Evolutionary conservation across 2,113 vertebrate genomes (phyloP), one percentile per base, ranked within the genome.

Genomic region (Chaenogobius annularis): DNA sequence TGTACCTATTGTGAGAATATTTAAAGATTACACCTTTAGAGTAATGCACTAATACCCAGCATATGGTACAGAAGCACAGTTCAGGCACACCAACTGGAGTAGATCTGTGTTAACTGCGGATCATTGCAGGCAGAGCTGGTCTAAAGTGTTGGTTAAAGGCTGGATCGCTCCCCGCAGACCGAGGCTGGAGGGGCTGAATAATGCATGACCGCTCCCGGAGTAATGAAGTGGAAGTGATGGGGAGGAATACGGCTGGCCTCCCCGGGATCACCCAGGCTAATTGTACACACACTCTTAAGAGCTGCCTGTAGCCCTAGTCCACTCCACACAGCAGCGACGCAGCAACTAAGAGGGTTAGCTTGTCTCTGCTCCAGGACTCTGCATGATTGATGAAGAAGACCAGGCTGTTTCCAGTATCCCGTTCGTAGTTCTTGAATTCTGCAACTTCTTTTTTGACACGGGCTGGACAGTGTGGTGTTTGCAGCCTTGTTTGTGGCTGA

Each of bases 211-310:
- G 89, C 87, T 91, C 81, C 78, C 47, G 73, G 83, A 85, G 91
- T 93, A 93, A 93, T 93, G 91, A 93, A 92, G 89, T 90, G 84
- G 92, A 92, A 94, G 90, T 84, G 86, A 93, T 91, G 58, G 79
- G 88, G 84, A 90, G 83, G 88, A 92, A 90, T 92, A 90, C 74
- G 72, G 68, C 80, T 74, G 85, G 85, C 89, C 89, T 93, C 91
- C 82, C 86, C 77, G 90, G 91, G 88, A 90, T 83, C 83, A 85
- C 77, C 55, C 55, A 26, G 87, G 80, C 81, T 90, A 89, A 90
- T 85, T 88, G 83, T 88, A 86, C 82, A 87, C 82, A 87, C 90
- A 88, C 87, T 84, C 87, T 81, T 87, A 88, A 91, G 88, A 91
- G 84, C 84, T 85, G 83, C 85, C 77, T 78, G 85, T 82, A 26